Conservation (phyloP, 2,113 vertebrate species). For the Sprattus sprattus region DNA sequence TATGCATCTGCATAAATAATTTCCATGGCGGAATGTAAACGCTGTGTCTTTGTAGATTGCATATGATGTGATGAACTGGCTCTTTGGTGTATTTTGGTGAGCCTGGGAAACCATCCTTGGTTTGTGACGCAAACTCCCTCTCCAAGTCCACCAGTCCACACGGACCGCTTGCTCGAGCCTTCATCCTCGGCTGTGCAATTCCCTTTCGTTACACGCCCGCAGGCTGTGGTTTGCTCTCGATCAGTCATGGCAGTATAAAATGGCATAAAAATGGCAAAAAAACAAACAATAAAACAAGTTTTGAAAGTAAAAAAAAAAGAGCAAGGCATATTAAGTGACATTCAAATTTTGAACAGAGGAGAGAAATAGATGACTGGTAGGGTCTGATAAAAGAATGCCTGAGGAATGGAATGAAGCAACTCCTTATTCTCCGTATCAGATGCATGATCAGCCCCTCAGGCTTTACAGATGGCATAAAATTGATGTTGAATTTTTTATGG, state of each 20-base stretch:
- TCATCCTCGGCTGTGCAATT: background rate
- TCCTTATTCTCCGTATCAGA: background rate
- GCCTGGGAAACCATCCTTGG: background rate
- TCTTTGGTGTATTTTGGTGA: background rate
- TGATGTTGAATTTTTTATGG: background rate
- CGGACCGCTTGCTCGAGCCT: background rate
- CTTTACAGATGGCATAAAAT: background rate
- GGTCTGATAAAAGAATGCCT: background rate
- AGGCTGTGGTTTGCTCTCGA: background rate
- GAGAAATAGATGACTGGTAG: background rate
- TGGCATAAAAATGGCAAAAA: background rate
- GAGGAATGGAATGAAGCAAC: background rate
- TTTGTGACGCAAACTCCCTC: too few species aligned
- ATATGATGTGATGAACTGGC: too few species aligned
- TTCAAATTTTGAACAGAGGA: background rate
- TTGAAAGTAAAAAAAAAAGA: background rate
- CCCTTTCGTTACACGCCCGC: background rate
- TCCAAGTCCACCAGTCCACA: too few species aligned
- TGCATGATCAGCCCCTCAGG: background rate
- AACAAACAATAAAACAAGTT: background rate
- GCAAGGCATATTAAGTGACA: background rate
- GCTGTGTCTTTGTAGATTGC: too few species aligned
- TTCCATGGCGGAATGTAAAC: too few species aligned
- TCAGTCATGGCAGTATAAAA: background rate
- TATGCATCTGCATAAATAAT: too few species aligned